These are phyloP conservation scores for Benthosema pterotum DNA, from an alignment of 2,797 vertebrate genomes.

Conservation along the genomic window DNA sequence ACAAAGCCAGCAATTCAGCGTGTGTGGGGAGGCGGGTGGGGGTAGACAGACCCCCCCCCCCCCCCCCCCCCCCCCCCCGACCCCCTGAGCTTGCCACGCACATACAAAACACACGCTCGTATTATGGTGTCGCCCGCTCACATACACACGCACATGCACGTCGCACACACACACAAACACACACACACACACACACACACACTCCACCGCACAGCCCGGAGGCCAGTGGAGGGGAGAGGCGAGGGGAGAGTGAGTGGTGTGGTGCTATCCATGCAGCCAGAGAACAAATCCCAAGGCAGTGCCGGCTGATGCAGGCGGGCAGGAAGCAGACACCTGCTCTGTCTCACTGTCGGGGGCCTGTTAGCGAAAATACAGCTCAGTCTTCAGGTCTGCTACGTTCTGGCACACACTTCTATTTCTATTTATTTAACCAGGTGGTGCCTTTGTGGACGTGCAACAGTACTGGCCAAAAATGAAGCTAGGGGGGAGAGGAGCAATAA, in stretches of 20 bases:
- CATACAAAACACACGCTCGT: slow-evolving; percentile 15
- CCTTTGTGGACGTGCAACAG: no score
- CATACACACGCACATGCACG: slow-evolving; percentile 11
- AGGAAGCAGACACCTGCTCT: slow-evolving; percentile 54
- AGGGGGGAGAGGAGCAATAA: no score
- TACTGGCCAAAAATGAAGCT: no score
- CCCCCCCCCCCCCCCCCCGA: no score
- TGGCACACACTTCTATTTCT: no score
- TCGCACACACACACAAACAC: slow-evolving; percentile 22
- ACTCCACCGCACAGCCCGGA: slow-evolving; percentile 16
- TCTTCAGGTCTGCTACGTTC: no score
- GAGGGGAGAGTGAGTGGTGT: slow-evolving; percentile 12
- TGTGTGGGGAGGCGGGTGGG: neutral
- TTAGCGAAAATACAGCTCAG: slow-evolving; percentile 12
- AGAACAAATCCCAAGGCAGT: slow-evolving; percentile 48
- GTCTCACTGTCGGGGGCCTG: slow-evolving; percentile 39
- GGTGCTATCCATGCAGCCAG: slow-evolving; percentile 1
- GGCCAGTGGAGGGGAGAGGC: slow-evolving; percentile 25
- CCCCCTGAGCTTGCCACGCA: slow-evolving; percentile 16
- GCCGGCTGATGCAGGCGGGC: slow-evolving; percentile 28
- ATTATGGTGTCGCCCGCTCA: slow-evolving; percentile 14
- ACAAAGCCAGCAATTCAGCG: slow-evolving; percentile 53
- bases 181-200: slow-evolving; percentile 22
- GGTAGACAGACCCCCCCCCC: slow-evolving; percentile 2
- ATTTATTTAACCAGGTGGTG: no score